Percentiles rank a stretch among this genome's conserved stretches.
Conservation (phyloP, 2,113 vertebrate species). For the Cheilinus undulatus region DNA sequence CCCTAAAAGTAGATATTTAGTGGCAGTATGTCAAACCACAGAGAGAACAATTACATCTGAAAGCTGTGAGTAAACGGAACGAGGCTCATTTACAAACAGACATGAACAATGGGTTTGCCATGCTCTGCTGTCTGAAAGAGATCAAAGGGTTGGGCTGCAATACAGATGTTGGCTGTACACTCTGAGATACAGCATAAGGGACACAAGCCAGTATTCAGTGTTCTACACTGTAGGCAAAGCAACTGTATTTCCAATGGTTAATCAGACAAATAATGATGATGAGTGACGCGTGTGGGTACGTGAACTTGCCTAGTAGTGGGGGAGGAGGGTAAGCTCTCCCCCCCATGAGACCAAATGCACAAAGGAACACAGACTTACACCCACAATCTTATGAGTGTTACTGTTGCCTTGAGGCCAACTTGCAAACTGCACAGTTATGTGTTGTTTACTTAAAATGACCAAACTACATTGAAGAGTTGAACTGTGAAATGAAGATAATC, state of each 20-base stretch:
- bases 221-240: not conserved
- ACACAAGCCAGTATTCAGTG: not conserved
- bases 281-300: constrained; percentile 47
- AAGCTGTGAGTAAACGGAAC: constrained; percentile 1
- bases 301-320: constrained; percentile 34
- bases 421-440: not conserved
- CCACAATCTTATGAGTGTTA: constrained; percentile 29
- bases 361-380: constrained; percentile 20
- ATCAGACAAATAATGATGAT: constrained; percentile 40
- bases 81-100: constrained; percentile 31
- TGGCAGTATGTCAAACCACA: constrained; percentile 19
- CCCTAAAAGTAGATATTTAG: not conserved
- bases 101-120: constrained; percentile 20
- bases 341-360: constrained; percentile 22
- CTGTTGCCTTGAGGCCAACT: constrained; percentile 26
- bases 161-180: constrained; percentile 6
- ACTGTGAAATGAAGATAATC: not conserved
- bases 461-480: not conserved
- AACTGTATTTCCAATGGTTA: constrained; percentile 12
- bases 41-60: constrained; percentile 26
- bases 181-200: constrained; percentile 12
- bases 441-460: constrained; percentile 1
- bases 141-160: constrained; percentile 36
- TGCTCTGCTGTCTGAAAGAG: constrained; percentile 23
- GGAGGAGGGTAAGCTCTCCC: constrained; percentile 30